phyloP scores from a whole-genome alignment of 2,113 vertebrate species.

The Chlamydotis undulata region DNA sequence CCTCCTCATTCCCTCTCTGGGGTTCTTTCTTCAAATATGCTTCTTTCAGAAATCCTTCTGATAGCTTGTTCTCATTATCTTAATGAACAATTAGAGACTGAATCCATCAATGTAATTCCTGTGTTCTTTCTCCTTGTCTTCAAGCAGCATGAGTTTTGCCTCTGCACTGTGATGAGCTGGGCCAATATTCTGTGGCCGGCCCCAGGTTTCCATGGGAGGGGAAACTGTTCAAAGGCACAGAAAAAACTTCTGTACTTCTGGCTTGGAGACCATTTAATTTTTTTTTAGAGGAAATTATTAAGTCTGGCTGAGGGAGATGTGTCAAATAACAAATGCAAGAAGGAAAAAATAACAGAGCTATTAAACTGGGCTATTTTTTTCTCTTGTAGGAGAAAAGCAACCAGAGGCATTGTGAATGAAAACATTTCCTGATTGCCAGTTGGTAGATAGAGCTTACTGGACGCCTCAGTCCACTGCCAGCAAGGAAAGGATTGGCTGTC shows the following conservation, averaged over 20 bases:
- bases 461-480: not conserved
- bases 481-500: not conserved
- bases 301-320: not conserved
- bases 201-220: not conserved
- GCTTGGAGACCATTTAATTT: not conserved
- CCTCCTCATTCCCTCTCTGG: not conserved
- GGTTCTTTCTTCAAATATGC: not conserved
- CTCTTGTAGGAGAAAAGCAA: not conserved
- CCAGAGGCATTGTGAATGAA: not conserved
- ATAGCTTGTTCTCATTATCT: slow-evolving; percentile 18
- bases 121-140: not conserved
- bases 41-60: slow-evolving; percentile 8
- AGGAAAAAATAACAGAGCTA: not conserved
- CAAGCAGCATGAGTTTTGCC: not conserved
- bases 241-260: not conserved
- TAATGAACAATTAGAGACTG: slow-evolving; percentile 20
- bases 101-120: not conserved
- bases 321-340: not conserved
- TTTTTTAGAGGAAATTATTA: not conserved
- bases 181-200: not conserved
- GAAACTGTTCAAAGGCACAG: not conserved
- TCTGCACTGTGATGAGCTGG: not conserved
- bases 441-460: not conserved
- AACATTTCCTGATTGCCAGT: not conserved
- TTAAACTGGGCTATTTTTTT: not conserved